phyloP scores from a whole-genome alignment of 1,140 invertebrate genomes.

The Bombyx mandarina region DNA sequence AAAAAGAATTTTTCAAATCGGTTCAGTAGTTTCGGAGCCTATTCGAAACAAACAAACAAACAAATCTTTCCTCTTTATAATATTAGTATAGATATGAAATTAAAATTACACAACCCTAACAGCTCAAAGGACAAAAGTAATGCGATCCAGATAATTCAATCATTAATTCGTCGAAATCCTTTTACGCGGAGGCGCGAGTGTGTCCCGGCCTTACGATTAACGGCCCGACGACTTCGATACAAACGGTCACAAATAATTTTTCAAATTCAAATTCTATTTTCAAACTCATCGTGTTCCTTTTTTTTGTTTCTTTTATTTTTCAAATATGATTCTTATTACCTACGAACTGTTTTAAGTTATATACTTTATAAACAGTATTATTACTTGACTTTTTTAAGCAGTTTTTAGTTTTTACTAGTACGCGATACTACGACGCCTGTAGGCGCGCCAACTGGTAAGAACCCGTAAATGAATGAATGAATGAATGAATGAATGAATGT shows the following conservation, averaged over 20 bases:
- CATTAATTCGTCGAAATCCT: slow-evolving; percentile 1
- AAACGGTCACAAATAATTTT: neutral
- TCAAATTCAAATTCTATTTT: neutral
- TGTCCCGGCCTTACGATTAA: neutral
- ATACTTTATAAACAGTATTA: no score
- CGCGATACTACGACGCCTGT: no score
- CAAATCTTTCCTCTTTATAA: no score
- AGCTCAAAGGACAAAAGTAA: neutral
- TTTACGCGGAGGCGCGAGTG: neutral
- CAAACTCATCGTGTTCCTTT: neutral
- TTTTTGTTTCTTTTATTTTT: neutral
- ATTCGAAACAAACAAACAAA: no score
- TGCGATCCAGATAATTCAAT: slow-evolving; percentile 5
- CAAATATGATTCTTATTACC: neutral
- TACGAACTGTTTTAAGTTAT: neutral
- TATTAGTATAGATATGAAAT: no score
- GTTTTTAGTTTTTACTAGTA: no score
- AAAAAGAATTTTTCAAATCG: no score
- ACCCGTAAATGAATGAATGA: no score
- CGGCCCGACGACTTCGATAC: neutral
- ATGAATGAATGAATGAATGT: no score
- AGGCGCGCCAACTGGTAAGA: no score
- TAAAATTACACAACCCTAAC: slow-evolving; percentile 1
- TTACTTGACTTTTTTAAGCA: no score
- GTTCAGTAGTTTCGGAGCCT: no score